A percentile compares a stretch with the other conserved stretches of the same genome.
phyloP scores from a whole-genome alignment of 30 jellyfish, hydroid and myxozoan genomes.

The Hydra vulgaris region DNA sequence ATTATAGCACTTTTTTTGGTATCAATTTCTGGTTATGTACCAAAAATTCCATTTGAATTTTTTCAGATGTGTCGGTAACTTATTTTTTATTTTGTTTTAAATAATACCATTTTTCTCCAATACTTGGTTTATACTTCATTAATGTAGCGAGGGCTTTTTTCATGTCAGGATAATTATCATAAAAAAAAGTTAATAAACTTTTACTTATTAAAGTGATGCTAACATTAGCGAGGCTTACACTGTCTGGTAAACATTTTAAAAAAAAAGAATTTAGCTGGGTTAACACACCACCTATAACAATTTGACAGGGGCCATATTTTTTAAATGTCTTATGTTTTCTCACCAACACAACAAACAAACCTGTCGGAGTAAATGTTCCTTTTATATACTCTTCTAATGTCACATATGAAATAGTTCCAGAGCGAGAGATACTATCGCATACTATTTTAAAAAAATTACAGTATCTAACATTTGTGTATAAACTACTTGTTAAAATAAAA shows the following conservation, averaged over 20 bases:
- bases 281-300: background rate
- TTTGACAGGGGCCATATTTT: background rate
- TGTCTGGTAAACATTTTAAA: background rate
- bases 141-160: constrained; percentile 3
- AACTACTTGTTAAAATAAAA: background rate
- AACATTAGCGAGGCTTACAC: background rate
- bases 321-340: background rate
- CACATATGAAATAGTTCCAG: background rate
- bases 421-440: background rate
- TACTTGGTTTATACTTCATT: constrained; percentile 18
- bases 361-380: background rate
- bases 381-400: background rate
- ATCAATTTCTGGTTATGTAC: background rate
- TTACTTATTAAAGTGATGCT: background rate
- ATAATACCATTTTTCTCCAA: background rate
- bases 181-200: background rate
- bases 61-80: background rate
- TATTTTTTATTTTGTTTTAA: background rate
- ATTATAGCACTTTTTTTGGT: background rate
- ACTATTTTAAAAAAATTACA: background rate
- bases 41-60: background rate
- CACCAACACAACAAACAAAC: background rate
- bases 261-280: constrained; percentile 1
- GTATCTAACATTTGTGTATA: background rate
- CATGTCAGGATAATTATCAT: background rate